Base-by-base conservation (phyloP, 2,888 invertebrate species). In the Ferrisia virgata region DNA sequence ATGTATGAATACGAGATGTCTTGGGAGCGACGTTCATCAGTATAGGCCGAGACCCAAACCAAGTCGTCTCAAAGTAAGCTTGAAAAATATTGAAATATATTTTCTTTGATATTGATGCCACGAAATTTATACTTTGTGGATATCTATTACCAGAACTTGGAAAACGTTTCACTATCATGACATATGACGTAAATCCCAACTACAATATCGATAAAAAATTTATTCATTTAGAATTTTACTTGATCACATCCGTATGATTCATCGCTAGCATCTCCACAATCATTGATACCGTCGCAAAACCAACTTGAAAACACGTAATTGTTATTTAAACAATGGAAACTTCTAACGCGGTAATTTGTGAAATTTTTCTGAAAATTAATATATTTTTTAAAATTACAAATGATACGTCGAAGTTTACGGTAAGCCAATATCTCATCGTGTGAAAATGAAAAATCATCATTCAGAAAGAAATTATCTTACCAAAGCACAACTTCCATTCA, bases 201-300 rank as follows among this genome's bases (percentile, higher is more conserved):
- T 22, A 53, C 18, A 0, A 22, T 3, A 18, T 53, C 1, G 22
- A 18, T 53, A 1, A 22, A 22, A 6, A 58, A 58, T 9, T 58
- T 18, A 22, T 5, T 5, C 1, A 53, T 8, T 58, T 2, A 11
- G 25, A 25, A 6, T 11, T 25, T 64, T 28, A 64, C 72, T 5
- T 5, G 2, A 36, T 36, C 36, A 76, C 72, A 76, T 33, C 72
- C 72, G 15, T 76, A 76, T 2, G 72, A 5, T 36, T 76, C 72
- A n/a, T 76, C 72, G 18, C 36, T 76, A 9, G 9, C 31, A 18
- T 76, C 72, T 36, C 72, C 72, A 18, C 72, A 76, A 18, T 76
- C 72, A 9, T 76, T 76, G 72, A 76, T 36, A 2, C 72, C 72
- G 22, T 76, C 72, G 18, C 72, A 76, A 18, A 76, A 76, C 72